Percentiles rank a stretch among this genome's conserved stretches.
These are phyloP conservation scores for Labeo rohita DNA, from an alignment of 2,113 vertebrate genomes.

Conservation along the genomic window DNA sequence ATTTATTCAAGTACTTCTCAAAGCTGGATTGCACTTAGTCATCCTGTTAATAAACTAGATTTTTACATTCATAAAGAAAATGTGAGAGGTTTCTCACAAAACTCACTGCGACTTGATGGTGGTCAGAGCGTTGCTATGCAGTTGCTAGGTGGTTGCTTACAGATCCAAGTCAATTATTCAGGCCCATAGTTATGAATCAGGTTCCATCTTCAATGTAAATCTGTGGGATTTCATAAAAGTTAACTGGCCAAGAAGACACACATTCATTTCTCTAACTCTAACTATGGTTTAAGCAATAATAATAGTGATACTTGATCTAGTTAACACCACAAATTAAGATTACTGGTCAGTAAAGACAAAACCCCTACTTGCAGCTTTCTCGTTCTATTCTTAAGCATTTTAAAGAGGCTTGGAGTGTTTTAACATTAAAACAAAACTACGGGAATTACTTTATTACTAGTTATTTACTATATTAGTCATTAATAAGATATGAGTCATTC, in stretches of 20 bases:
- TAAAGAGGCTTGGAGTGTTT: neutral
- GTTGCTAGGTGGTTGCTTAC: neutral
- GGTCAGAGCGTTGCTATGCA: neutral
- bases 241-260: neutral
- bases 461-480: neutral
- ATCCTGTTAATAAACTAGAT: neutral
- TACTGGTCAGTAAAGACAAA: neutral
- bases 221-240: neutral
- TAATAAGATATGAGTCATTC: neutral
- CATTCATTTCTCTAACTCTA: neutral
- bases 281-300: neutral
- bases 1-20: slow-evolving; percentile 17
- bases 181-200: too few species aligned
- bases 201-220: neutral
- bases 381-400: neutral
- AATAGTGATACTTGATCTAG: neutral
- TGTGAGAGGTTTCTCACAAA: neutral
- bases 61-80: neutral
- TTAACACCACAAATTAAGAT: neutral
- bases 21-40: neutral
- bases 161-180: neutral
- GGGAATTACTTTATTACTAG: too few species aligned
- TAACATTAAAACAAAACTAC: neutral
- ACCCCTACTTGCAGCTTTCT: neutral
- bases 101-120: neutral